Evolutionary conservation across 2,888 invertebrate genomes (phyloP).

Genomic region (Lithophane leautieri): DNA sequence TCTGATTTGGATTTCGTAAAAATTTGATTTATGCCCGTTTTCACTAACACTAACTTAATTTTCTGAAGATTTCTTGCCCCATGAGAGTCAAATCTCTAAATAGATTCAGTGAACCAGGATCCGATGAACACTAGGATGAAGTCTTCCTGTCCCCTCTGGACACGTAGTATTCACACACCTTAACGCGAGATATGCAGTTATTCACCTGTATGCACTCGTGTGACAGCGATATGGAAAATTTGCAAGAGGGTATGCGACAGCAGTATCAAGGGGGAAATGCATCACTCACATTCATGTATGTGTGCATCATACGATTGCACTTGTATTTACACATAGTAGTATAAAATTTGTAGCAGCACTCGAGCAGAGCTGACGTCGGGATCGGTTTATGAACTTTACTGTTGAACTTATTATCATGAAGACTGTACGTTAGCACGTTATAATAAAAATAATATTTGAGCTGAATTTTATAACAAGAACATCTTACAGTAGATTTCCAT

Average conservation of each 20-base stretch:
- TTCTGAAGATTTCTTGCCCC: neutral
- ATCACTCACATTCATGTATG: neutral
- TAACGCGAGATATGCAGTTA: neutral
- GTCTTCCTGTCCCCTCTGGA: neutral
- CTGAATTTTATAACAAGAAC: no score
- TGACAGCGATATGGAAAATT: neutral
- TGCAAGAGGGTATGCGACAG: neutral
- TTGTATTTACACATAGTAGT: neutral
- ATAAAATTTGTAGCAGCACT: no score
- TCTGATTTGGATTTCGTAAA: no score
- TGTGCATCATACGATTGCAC: neutral
- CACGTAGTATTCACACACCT: neutral
- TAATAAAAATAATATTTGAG: no score
- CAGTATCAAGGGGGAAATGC: neutral
- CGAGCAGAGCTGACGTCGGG: no score
- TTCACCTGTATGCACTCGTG: neutral
- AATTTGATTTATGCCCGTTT: no score
- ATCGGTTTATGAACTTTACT: no score
- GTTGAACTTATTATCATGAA: no score
- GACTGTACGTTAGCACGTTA: no score
- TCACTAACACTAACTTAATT: neutral
- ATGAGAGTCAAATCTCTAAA: neutral
- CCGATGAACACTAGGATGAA: neutral
- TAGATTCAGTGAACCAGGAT: constrained; percentile 13
- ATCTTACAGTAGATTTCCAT: no score